phyloP scores from a whole-genome alignment of 2,797 vertebrate species.

The Phyllotis vaccarum region DNA sequence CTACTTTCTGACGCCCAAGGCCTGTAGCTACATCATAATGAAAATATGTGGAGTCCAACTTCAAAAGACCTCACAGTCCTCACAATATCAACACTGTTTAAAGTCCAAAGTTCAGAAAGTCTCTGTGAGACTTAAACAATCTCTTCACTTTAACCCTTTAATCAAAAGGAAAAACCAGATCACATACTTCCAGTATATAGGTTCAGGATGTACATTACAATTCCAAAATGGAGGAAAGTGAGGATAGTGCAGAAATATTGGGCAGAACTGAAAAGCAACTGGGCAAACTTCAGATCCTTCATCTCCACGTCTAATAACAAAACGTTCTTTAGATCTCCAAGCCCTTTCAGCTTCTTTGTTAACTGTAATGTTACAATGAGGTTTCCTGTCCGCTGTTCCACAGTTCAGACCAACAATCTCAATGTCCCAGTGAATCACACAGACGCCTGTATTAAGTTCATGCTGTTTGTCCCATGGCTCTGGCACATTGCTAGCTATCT shows the following conservation, averaged over 20 bases:
- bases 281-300: neutral
- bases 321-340: neutral
- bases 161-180: neutral
- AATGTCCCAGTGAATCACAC: no score
- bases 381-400: no score
- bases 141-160: no score
- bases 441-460: no score
- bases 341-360: neutral
- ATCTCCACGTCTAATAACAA: neutral
- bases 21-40: neutral
- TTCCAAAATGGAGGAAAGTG: neutral
- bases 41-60: neutral
- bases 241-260: neutral
- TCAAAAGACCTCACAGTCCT: neutral
- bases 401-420: no score
- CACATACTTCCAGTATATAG: neutral
- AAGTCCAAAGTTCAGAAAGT: neutral
- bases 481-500: no score
- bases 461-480: no score
- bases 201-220: neutral
- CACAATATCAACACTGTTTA: neutral
- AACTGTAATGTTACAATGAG: no score
- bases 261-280: neutral
- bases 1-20: neutral
- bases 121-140: neutral